A percentile compares a stretch with the other conserved stretches of the same genome.
These are phyloP conservation scores for Aphis gossypii DNA, from an alignment of 1,140 invertebrate genomes.

Conservation along the genomic window DNA sequence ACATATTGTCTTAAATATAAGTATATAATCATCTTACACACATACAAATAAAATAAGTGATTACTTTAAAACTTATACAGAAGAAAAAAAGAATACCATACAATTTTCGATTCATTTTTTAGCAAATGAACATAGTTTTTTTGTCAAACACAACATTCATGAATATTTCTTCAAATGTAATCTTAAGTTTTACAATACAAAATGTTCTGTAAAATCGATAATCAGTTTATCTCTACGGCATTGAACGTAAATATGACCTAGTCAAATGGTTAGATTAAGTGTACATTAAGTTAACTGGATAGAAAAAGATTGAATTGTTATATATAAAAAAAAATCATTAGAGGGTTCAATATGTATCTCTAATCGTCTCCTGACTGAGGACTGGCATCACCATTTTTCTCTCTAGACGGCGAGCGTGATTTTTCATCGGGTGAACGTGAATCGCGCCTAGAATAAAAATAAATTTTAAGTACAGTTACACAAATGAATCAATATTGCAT, in stretches of 20 bases:
- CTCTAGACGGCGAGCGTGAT: constrained; percentile 49
- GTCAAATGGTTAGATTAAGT: constrained; percentile 52
- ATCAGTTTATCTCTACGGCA: constrained; percentile 40
- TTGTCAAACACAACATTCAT: constrained; percentile 38
- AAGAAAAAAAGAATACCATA: constrained; percentile 9
- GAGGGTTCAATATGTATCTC: constrained; percentile 35
- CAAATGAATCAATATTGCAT: background rate
- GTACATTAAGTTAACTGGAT: constrained; percentile 53
- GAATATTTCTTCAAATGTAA: constrained; percentile 15
- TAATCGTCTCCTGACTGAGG: constrained; percentile 56
- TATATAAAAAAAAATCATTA: constrained; percentile 36
- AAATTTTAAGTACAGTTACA: background rate
- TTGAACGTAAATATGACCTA: constrained; percentile 53
- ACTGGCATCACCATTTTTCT: constrained; percentile 57
- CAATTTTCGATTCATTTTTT: constrained; percentile 17
- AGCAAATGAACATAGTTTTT: background rate
- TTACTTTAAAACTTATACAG: constrained; percentile 35
- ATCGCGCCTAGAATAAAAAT: constrained; percentile 45
- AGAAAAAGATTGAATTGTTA: constrained; percentile 49
- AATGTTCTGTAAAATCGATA: constrained; percentile 55
- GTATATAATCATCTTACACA: constrained; percentile 53
- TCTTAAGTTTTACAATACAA: constrained; percentile 45
- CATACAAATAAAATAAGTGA: constrained; percentile 51
- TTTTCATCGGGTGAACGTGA: constrained; percentile 51
- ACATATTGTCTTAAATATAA: constrained; percentile 15